phyloP scores from a whole-genome alignment of 1,140 invertebrate genomes.

The Caenorhabditis tropicalis region DNA sequence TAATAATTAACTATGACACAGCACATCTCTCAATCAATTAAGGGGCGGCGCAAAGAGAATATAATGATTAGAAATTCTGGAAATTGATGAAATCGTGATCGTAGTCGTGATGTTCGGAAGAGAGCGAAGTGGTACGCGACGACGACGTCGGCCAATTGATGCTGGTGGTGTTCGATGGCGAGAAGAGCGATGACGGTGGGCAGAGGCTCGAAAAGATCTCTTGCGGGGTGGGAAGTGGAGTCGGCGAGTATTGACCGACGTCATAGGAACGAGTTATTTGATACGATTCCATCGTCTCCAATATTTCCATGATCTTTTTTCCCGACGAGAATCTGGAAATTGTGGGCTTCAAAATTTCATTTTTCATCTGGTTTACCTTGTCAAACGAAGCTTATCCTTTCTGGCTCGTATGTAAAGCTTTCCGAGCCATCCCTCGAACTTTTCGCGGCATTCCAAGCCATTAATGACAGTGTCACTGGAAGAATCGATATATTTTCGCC shows the following conservation, averaged over 20 bases:
- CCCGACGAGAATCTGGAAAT: constrained; percentile 39
- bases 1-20: too few species aligned
- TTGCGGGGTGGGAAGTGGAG: background rate
- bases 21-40: too few species aligned
- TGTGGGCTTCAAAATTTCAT: background rate
- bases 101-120: background rate
- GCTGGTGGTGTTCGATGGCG: background rate
- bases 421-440: constrained; percentile 1
- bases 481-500: background rate
- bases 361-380: background rate
- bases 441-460: background rate
- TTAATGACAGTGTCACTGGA: background rate
- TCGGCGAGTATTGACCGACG: background rate
- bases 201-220: background rate
- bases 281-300: background rate
- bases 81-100: background rate
- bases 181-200: background rate
- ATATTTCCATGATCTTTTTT: constrained; percentile 43
- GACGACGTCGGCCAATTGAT: background rate
- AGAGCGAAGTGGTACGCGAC: background rate
- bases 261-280: background rate
- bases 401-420: background rate
- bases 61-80: background rate
- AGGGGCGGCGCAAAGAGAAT: background rate
- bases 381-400: background rate